Conservation (phyloP, 2,797 vertebrate genomes). For the Poeciliopsis presidionis region DNA sequence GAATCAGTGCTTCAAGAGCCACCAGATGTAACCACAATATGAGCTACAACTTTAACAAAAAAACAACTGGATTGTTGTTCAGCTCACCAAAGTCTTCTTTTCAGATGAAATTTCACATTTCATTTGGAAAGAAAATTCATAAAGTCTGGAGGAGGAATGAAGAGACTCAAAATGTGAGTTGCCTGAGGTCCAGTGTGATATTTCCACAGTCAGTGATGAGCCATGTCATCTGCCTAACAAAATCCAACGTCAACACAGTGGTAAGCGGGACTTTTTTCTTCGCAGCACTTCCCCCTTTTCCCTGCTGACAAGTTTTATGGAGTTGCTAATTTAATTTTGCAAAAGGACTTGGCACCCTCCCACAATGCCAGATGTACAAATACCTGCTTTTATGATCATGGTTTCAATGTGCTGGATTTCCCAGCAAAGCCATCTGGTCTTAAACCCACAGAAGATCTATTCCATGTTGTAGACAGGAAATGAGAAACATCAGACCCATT, state of each 20-base stretch:
- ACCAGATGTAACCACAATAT: not conserved
- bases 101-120: not conserved
- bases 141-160: not conserved
- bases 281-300: not conserved
- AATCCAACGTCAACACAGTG: not conserved
- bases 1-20: not conserved
- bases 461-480: not conserved
- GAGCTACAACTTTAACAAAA: not conserved
- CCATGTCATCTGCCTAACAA: not conserved
- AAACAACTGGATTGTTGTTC: not conserved
- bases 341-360: not conserved
- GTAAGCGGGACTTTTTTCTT: not conserved
- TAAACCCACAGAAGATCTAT: not conserved
- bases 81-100: not conserved
- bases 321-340: not conserved
- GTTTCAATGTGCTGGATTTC: not conserved
- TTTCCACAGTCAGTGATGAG: not conserved
- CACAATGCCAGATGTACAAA: not conserved
- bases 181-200: not conserved
- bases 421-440: not conserved
- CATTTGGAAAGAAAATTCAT: not conserved
- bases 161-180: not conserved
- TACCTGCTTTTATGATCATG: not conserved
- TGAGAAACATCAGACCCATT: not conserved
- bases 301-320: not conserved